These are phyloP conservation scores for Rhabditoides inermis DNA, from an alignment of 2,888 invertebrate species.

Conservation along the genomic window DNA sequence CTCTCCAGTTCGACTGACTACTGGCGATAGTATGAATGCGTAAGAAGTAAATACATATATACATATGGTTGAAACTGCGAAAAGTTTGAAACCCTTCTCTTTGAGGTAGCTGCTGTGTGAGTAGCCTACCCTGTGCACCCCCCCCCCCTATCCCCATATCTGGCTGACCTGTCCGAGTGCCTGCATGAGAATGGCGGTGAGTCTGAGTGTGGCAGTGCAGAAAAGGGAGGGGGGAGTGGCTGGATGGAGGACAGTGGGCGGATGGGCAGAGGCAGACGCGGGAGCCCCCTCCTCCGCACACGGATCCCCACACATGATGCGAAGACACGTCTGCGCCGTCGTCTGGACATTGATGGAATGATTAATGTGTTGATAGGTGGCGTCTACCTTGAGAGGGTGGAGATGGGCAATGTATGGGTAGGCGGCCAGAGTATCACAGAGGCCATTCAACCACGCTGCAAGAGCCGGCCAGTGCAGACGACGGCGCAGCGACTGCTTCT, in stretches of 20 bases:
- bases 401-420: constrained; percentile 89
- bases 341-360: constrained; percentile 46
- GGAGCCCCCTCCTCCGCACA: constrained; percentile 38
- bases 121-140: too few relatives aligned
- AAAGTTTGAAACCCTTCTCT: too few relatives aligned
- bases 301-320: constrained; percentile 48
- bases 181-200: constrained; percentile 86
- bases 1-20: too few relatives aligned
- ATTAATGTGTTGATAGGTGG: too few relatives aligned
- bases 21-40: too few relatives aligned
- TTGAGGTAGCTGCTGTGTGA: too few relatives aligned
- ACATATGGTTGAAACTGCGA: background rate
- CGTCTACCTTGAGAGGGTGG: constrained; percentile 88
- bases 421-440: constrained; percentile 78
- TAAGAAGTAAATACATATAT: too few relatives aligned
- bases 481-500: constrained; percentile 62
- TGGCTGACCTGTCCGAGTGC: constrained; percentile 70
- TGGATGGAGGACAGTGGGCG: constrained; percentile 50
- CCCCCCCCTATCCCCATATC: background rate
- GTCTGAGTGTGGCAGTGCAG: constrained; percentile 86
- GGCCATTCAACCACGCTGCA: constrained; percentile 76
- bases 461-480: constrained; percentile 97
- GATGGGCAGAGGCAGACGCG: constrained; percentile 25
- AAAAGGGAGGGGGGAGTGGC: constrained; percentile 76
- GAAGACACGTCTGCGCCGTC: constrained; percentile 47